phyloP scores from a whole-genome alignment of 2,113 vertebrate genomes.

The Anarhynchus alexandrinus region DNA sequence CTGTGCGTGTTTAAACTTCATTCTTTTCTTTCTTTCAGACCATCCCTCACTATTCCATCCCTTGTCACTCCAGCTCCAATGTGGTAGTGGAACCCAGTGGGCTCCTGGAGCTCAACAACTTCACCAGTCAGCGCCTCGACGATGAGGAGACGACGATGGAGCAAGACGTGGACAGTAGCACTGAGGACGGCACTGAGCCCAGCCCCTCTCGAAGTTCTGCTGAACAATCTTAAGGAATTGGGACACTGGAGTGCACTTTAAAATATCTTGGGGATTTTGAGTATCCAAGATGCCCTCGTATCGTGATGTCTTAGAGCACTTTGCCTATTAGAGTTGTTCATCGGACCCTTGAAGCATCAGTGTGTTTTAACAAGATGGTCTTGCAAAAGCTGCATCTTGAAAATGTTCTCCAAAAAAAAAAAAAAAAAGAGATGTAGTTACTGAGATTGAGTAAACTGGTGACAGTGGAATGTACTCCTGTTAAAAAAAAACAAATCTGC shows the following conservation, averaged over 20 bases:
- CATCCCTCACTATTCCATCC: conserved; percentile 94
- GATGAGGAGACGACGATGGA: conserved; percentile 91
- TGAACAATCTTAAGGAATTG: conserved; percentile 76
- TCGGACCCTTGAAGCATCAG: conserved; percentile 56
- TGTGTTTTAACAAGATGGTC: conserved; percentile 57
- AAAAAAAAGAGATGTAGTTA: not conserved
- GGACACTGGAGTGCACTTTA: conserved; percentile 73
- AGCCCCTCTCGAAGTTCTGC: conserved; percentile 80
- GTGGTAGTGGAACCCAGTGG: conserved; percentile 98
- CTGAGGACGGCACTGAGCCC: conserved; percentile 84
- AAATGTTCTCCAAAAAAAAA: not conserved
- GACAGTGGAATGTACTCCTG: conserved; percentile 62
- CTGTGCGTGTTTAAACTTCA: not conserved
- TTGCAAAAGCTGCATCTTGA: conserved; percentile 59
- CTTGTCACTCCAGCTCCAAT: conserved; percentile 96
- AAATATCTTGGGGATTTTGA: conserved; percentile 28
- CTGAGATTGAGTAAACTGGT: not conserved
- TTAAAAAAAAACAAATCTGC: conserved; percentile 17
- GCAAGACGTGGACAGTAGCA: conserved; percentile 91
- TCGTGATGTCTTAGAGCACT: conserved; percentile 74
- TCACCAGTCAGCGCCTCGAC: conserved; percentile 94
- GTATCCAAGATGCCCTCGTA: conserved; percentile 63
- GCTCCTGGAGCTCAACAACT: conserved; percentile 96
- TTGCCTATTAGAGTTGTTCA: conserved; percentile 61
- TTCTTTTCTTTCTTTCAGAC: conserved; percentile 78